phyloP scores from a whole-genome alignment of 2,113 vertebrate genomes.

The Salvelinus sp. region DNA sequence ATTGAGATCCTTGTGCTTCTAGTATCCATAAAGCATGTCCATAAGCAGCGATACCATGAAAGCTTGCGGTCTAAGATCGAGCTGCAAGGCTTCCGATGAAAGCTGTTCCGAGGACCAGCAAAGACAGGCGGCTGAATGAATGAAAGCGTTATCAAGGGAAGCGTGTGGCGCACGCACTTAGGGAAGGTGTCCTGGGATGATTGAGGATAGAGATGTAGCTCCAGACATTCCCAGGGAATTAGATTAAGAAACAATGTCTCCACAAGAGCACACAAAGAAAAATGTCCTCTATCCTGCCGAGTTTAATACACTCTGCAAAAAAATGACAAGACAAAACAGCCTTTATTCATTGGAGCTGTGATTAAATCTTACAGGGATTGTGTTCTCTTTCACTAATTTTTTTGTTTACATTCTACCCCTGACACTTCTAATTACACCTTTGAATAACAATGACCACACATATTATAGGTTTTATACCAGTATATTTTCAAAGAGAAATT shows the following conservation, averaged over 20 bases:
- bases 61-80: neutral
- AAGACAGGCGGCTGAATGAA: slow-evolving; percentile 23
- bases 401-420: neutral
- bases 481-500: no score
- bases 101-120: neutral
- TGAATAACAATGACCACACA: neutral
- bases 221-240: slow-evolving; percentile 20
- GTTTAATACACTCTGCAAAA: slow-evolving; percentile 9
- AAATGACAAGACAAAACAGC: slow-evolving; percentile 13
- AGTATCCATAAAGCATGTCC: slow-evolving; percentile 4
- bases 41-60: neutral
- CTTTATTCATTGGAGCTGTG: slow-evolving; percentile 8
- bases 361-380: slow-evolving; percentile 9
- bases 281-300: slow-evolving; percentile 17
- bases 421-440: slow-evolving; percentile 10
- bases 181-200: slow-evolving; percentile 29
- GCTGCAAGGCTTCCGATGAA: slow-evolving; percentile 12
- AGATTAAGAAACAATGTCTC: slow-evolving; percentile 28
- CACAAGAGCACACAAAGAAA: slow-evolving; percentile 16
- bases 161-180: slow-evolving; percentile 14
- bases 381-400: neutral
- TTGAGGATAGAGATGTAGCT: slow-evolving; percentile 17
- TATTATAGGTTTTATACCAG: no score
- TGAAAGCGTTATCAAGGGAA: slow-evolving; percentile 28
- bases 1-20: neutral